Evolutionary conservation across 2,888 invertebrate genomes (phyloP).

Genomic region (Ypsolopha sequella): DNA sequence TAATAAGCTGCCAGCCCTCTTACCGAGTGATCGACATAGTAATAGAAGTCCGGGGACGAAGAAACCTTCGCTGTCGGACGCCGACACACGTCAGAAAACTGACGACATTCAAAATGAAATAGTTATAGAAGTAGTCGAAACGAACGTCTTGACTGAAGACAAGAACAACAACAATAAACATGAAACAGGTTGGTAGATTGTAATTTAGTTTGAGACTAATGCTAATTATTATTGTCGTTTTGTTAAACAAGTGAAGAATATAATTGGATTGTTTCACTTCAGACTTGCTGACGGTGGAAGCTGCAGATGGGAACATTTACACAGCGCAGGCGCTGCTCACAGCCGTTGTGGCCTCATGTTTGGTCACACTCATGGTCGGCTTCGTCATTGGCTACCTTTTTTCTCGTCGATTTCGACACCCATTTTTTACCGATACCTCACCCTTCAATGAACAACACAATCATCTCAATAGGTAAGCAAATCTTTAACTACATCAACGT

Average conservation of each 20-base stretch:
- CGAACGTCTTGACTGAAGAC: constrained; percentile 71
- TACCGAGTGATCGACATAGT: constrained; percentile 47
- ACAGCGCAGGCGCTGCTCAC: constrained; percentile 85
- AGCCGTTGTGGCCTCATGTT: constrained; percentile 83
- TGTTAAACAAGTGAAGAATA: background rate
- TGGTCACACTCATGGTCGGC: constrained; percentile 84
- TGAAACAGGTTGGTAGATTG: constrained; percentile 44
- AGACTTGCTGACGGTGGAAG: constrained; percentile 64
- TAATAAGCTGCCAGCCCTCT: constrained; percentile 58
- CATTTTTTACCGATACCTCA: constrained; percentile 79
- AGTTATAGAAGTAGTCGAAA: constrained; percentile 74
- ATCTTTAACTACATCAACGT: background rate
- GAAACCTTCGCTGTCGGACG: constrained; percentile 46
- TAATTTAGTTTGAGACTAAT: background rate
- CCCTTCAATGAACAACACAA: constrained; percentile 84
- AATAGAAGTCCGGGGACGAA: constrained; percentile 59
- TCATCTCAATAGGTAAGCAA: constrained; percentile 76
- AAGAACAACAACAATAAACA: constrained; percentile 64
- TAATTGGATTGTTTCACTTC: constrained; percentile 13
- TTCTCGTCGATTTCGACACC: constrained; percentile 80
- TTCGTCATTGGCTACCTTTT: constrained; percentile 89
- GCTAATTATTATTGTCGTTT: constrained; percentile 3
- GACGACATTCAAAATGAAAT: constrained; percentile 75
- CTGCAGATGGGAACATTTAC: constrained; percentile 77
- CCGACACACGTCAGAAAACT: constrained; percentile 63